These are phyloP conservation scores for Smithornis capensis DNA, from an alignment of 2,113 vertebrate species.

Conservation along the genomic window DNA sequence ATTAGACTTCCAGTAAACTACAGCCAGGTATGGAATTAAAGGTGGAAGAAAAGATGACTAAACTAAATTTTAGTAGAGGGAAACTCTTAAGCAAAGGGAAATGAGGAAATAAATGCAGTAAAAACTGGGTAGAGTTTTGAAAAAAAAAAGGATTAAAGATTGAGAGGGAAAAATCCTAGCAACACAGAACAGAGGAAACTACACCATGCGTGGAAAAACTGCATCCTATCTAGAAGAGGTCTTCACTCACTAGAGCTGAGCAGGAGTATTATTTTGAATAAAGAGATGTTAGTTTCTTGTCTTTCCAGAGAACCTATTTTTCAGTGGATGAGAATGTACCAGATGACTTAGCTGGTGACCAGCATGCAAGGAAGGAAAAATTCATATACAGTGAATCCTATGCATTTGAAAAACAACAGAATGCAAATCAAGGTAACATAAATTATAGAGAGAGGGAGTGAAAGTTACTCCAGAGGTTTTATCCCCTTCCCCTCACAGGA, in stretches of 20 bases:
- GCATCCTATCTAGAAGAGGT: background rate
- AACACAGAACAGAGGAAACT: background rate
- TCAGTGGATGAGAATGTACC: background rate
- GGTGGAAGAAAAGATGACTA: background rate
- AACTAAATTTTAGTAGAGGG: background rate
- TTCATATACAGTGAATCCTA: background rate
- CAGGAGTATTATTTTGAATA: background rate
- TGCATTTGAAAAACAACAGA: constrained; percentile 20
- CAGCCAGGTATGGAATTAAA: background rate
- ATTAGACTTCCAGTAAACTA: background rate
- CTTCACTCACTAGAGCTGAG: background rate
- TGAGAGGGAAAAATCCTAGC: background rate
- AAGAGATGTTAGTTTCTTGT: background rate
- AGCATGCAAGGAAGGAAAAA: background rate
- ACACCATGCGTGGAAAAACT: background rate
- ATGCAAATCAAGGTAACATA: constrained; percentile 41
- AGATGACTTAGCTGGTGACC: background rate
- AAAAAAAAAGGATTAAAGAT: background rate
- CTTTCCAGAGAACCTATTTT: background rate
- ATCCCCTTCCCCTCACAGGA: constrained; percentile 35
- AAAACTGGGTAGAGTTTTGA: background rate
- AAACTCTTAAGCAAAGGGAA: background rate
- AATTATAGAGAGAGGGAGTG: background rate
- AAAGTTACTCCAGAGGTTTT: constrained; percentile 18
- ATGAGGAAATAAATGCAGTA: background rate